Conservation (phyloP, 2,888 invertebrate species). For the Nesidiocoris tenuis region DNA sequence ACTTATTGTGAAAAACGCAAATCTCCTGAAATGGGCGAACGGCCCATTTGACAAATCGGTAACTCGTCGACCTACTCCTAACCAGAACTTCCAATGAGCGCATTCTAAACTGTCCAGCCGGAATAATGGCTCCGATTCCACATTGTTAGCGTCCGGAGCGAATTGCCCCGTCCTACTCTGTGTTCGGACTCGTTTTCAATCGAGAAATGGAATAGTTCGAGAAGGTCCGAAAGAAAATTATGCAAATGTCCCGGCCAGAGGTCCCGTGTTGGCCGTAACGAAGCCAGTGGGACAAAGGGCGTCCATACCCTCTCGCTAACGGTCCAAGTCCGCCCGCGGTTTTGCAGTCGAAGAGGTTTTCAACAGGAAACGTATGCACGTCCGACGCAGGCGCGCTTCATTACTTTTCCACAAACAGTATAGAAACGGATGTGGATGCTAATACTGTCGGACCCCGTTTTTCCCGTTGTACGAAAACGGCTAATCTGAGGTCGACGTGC, state of each 20-base stretch:
- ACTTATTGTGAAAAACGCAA: no score
- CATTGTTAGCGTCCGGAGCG: neutral
- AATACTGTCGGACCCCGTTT: neutral
- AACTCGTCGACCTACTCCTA: no score
- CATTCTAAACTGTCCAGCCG: neutral
- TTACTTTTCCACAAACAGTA: neutral
- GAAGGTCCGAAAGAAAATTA: constrained; percentile 30
- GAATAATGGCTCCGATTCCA: neutral
- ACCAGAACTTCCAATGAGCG: no score
- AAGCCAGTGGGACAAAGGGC: constrained; percentile 42
- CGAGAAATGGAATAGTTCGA: constrained; percentile 30
- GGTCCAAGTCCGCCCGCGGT: constrained; percentile 15
- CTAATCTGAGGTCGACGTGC: neutral
- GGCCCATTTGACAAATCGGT: no score
- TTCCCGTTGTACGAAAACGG: neutral
- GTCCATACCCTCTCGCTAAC: constrained; percentile 25
- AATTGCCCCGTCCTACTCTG: neutral
- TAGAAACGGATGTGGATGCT: neutral
- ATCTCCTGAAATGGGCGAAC: no score
- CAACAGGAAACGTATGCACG: constrained; percentile 11
- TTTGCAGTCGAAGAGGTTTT: constrained; percentile 21
- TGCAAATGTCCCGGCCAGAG: constrained; percentile 21
- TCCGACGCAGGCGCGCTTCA: neutral
- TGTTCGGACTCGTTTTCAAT: constrained; percentile 8
- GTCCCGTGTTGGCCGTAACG: constrained; percentile 29